Base-by-base conservation (phyloP, 2,888 invertebrate genomes). In the Rhamphomyia laevipes region DNA sequence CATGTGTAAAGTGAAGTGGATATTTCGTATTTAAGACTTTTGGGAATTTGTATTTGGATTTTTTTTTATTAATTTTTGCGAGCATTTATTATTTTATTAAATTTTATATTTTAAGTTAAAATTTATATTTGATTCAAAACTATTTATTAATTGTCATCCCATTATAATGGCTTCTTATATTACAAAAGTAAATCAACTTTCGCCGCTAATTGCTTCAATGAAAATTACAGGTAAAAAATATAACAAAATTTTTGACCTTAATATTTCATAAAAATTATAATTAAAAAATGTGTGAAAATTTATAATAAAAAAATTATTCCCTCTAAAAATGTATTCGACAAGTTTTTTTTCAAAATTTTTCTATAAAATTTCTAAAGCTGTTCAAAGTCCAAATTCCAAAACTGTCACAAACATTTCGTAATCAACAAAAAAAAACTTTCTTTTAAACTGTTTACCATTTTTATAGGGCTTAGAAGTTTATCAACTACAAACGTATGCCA, bases 391-490 rank as follows among this genome's bases (percentile, higher is more conserved):
- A 40, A 40, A 40, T 17, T 40, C 18, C 40, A 40, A n/a, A 18
- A 40, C 4, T n/a, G 10, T 17, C 13, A 18, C 18, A 27, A 18
- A 40, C 40, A 18, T 40, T 40, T 40, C 40, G 18, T 40, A 18
- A 40, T 40, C 12, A 18, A 38, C 10, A 10, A 35, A 35, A n/a
- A 30, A 35, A 18, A 40, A 40, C 18, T 18, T 18, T 40, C 23
- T 27, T 27, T 27, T 27, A 27, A 40, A 40, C 4, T 11, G n/a
- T 37, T 37, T 16, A 16, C 21, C n/a, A 33, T 46, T 41, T 38
- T 55, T 48, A 17, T 21, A 60, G 59, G 54, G 1, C 23, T 53
- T 16, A 53, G 58, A 41, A 48, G 53, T 33, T 43, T 58, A n/a
- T 50, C 58, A 15, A 57, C 58, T 38, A 49, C 53, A 38, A 15